Percentiles rank a stretch among this genome's conserved stretches.
These are phyloP conservation scores for Ciconia stormi DNA, from an alignment of 2,113 vertebrate genomes.

Conservation along the genomic window DNA sequence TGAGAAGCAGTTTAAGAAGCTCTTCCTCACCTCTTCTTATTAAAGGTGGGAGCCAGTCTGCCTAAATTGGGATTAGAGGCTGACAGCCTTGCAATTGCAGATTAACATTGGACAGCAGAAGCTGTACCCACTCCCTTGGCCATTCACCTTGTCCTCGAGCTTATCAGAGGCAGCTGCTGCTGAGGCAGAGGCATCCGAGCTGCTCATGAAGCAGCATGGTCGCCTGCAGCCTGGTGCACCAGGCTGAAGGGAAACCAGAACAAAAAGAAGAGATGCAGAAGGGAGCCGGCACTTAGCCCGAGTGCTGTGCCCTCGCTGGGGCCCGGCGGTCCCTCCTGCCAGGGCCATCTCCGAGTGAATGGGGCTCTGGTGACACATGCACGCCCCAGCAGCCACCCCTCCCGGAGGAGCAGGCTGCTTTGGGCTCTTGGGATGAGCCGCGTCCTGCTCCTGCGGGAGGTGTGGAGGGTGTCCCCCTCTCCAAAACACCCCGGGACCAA, in stretches of 20 bases:
- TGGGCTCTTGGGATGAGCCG: neutral
- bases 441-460: neutral
- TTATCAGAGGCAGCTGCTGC: accelerated
- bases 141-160: neutral
- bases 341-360: neutral
- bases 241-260: neutral
- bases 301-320: accelerated
- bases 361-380: neutral
- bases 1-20: neutral
- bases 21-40: neutral
- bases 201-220: accelerated
- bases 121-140: neutral
- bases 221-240: neutral
- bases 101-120: neutral
- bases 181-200: neutral
- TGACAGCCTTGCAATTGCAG: neutral
- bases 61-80: neutral
- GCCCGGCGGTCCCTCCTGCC: neutral
- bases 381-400: neutral
- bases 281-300: accelerated
- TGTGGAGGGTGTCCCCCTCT: neutral
- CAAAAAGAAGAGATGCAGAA: neutral
- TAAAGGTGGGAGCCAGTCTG: neutral
- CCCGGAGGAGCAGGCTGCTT: neutral
- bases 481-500: neutral